Evolutionary conservation across 2,113 vertebrate species (phyloP).

Genomic region (Coreoperca whiteheadi): DNA sequence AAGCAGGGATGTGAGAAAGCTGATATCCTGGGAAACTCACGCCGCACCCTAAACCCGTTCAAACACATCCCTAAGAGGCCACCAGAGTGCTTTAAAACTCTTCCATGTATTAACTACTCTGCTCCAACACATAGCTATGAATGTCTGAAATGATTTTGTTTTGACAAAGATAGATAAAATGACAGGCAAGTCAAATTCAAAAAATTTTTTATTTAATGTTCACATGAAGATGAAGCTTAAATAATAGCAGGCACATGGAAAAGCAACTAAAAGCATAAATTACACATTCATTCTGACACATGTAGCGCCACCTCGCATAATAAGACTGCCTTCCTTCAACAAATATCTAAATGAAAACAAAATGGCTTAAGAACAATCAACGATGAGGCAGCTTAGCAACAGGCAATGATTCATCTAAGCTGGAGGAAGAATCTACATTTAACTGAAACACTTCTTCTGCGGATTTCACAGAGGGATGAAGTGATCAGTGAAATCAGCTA

Average conservation of each 20-base stretch:
- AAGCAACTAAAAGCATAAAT: constrained; percentile 52
- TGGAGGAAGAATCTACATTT: background rate
- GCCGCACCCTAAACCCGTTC: constrained; percentile 36
- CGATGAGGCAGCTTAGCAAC: constrained; percentile 3
- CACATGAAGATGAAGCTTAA: constrained; percentile 53
- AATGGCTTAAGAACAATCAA: background rate
- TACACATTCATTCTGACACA: constrained; percentile 38
- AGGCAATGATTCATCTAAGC: background rate
- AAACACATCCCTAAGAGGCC: constrained; percentile 8
- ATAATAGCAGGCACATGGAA: constrained; percentile 36
- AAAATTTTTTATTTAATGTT: constrained; percentile 75
- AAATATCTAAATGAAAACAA: constrained; percentile 6
- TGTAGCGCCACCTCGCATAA: background rate
- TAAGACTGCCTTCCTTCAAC: background rate
- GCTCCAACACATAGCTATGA: background rate
- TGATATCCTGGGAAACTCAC: background rate
- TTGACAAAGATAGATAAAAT: constrained; percentile 52
- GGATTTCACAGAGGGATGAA: background rate
- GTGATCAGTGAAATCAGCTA: background rate
- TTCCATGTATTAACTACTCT: background rate
- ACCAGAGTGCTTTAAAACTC: background rate
- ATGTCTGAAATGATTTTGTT: background rate
- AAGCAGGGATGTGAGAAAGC: background rate
- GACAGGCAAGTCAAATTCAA: constrained; percentile 60
- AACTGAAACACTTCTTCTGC: background rate